Base-by-base conservation (phyloP, 2,888 invertebrate species). In the Corbicula japonica region DNA sequence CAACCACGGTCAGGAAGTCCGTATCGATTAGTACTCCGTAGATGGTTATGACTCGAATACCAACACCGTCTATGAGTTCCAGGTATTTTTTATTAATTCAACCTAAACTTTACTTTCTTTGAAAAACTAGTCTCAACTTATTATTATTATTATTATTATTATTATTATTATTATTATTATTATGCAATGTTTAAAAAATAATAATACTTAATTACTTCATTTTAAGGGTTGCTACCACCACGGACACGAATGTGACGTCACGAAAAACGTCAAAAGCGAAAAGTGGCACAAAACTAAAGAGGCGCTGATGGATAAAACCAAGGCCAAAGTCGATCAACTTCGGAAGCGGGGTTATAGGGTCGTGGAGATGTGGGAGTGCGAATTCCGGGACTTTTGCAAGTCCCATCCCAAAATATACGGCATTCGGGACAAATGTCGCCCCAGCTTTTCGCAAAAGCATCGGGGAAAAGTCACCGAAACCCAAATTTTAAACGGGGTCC, bases 191-290 rank as follows among this genome's bases (percentile, higher is more conserved):
- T n/a, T n/a, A n/a, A n/a, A n/a, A n/a, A 41, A 41, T 41, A 21
- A 21, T 8, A 50, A n/a, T 32, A 23, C 58, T 50, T 26, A 32
- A 41, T 41, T 10, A 12, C 10, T 12, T 41, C 41, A 41, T 12
- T 70, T 60, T 26, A 18, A 70, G 6, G 78, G 82, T 8, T 82
- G 78, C 23, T 78, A 62, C 26, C 54, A 50, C 34, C 80, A 77
- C 30, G 74, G 74, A 10, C 70, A 77, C 44, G 30, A 34, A 1
- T 78, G 73, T 54, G 48, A 71, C 34, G 54, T 71, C 46, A 75
- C 63, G 6, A 52, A 71, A 52, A 34, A 56, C 6, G 54, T 66
- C 63, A 66, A 34, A 12, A 46, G 74, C 65, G 46, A 79, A 50
- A 68, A 73, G 26, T 58, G 73, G 61, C 38, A 41, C 41, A 41